Base-by-base conservation (phyloP, 2,888 invertebrate species). In the Andrena chrysosceles region DNA sequence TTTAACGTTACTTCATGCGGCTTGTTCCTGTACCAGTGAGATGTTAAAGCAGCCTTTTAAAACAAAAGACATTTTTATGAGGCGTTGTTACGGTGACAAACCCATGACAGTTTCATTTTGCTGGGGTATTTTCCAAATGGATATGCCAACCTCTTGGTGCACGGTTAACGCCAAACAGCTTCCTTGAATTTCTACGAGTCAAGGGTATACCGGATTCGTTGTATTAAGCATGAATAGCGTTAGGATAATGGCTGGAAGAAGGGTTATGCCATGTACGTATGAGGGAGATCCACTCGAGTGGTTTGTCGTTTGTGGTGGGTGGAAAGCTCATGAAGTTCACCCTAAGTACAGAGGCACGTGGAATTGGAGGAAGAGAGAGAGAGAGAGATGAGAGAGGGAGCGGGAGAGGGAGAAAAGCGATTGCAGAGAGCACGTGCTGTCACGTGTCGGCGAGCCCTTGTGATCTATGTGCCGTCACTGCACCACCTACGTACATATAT, bases 401-500 rank as follows among this genome's bases (percentile, higher is more conserved):
- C n/a, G n/a, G n/a, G 63, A 67, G 69, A 73, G 68, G 71, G 80
- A 85, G 85, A 72, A 66, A 74, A 77, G 72, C 71, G 77, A 76
- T 64, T 56, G 71, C 80, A 70, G 68, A 72, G 84, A 84, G 85
- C 93, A 93, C 93, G 93, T 91, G 92, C 91, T 90, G 92, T 89
- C 93, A 88, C 93, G 93, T 92, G 93, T 90, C 90, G 85, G 79
- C 87, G 86, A 89, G 89, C 91, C 91, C 89, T 90, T 88, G 91
- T 93, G 92, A 93, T 93, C 91, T 92, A 93, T 92, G 90, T 83
- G 91, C 90, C 89, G 89, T 91, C 89, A 87, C 85, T 90, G 82
- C 75, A 77, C 75, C 77, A 81, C 76, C 77, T 75, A 80, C 77
- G 48, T 72, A 20, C 49, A 71, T 85, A 81, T 85, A 84, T 85